phyloP scores from a whole-genome alignment of 2,888 invertebrate genomes.

The Eupsilia transversa region DNA sequence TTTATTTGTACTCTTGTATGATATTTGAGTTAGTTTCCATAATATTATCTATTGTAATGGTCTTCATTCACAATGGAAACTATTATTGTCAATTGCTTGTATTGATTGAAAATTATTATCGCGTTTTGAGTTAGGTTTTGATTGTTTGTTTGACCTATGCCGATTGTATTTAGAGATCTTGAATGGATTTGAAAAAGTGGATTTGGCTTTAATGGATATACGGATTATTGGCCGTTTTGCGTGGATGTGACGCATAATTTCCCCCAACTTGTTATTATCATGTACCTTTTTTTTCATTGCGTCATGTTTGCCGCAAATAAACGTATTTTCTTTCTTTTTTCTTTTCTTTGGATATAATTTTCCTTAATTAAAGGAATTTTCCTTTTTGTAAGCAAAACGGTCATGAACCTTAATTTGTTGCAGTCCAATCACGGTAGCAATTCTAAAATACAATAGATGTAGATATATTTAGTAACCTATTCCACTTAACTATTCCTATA shows the following conservation, averaged over 20 bases:
- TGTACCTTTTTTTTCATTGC: too few relatives aligned
- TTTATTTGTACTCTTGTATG: conserved; percentile 14
- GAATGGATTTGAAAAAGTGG: not conserved
- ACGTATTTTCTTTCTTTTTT: too few relatives aligned
- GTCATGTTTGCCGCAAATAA: too few relatives aligned
- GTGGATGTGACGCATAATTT: too few relatives aligned
- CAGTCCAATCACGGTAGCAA: not conserved
- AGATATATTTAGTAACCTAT: too few relatives aligned
- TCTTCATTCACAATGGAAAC: conserved; percentile 44
- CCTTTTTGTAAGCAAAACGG: not conserved
- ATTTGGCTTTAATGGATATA: not conserved
- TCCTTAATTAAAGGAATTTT: not conserved
- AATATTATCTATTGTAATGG: conserved; percentile 34
- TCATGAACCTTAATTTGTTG: not conserved
- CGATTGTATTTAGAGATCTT: not conserved
- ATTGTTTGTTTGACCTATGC: not conserved
- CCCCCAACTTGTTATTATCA: too few relatives aligned
- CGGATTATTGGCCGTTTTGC: too few relatives aligned
- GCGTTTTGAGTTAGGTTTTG: not conserved
- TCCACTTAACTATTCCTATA: too few relatives aligned
- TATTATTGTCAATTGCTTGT: conserved; percentile 32
- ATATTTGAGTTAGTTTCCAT: conserved; percentile 30
- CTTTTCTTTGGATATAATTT: conserved; percentile 9
- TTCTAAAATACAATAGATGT: too few relatives aligned
- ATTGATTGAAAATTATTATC: conserved; percentile 21